A percentile compares a stretch with the other conserved stretches of the same genome.
Evolutionary conservation across 2,888 invertebrate species (phyloP).

Genomic region (Pyrrhosoma nymphula): DNA sequence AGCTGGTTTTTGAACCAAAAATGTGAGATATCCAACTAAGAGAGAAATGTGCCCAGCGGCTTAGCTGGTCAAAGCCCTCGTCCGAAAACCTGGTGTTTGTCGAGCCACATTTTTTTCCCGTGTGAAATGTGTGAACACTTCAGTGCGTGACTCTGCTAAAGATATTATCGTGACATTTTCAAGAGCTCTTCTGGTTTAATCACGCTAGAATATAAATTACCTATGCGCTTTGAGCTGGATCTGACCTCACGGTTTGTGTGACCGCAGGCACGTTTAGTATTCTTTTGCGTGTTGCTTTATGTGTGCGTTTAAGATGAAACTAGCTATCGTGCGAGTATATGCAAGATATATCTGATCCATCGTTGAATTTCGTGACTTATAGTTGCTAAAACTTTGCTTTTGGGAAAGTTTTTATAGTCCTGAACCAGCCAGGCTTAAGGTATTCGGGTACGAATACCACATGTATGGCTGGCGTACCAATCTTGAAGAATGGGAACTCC

Average conservation of each 20-base stretch:
- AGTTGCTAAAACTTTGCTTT: too few relatives aligned
- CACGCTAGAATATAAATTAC: neutral
- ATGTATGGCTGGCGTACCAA: too few relatives aligned
- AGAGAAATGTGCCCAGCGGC: neutral
- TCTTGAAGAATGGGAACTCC: too few relatives aligned
- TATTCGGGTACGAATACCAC: too few relatives aligned
- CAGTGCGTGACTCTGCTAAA: neutral
- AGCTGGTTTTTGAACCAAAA: neutral
- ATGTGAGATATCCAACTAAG: neutral
- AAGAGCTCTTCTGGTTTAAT: neutral
- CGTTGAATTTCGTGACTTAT: too few relatives aligned
- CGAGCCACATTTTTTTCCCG: neutral
- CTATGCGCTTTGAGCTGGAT: neutral
- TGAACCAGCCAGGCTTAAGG: too few relatives aligned
- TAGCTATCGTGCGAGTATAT: too few relatives aligned
- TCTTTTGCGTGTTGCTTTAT: too few relatives aligned
- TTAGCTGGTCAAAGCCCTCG: neutral
- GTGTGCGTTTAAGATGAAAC: too few relatives aligned
- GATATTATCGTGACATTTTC: neutral
- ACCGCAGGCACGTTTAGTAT: too few relatives aligned
- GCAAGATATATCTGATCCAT: too few relatives aligned
- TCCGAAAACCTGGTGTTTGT: neutral
- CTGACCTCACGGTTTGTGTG: neutral
- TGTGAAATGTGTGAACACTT: neutral
- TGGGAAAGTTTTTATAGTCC: too few relatives aligned